Conservation (phyloP, 1,140 invertebrate genomes). For the Eurytemora carolleeae region DNA sequence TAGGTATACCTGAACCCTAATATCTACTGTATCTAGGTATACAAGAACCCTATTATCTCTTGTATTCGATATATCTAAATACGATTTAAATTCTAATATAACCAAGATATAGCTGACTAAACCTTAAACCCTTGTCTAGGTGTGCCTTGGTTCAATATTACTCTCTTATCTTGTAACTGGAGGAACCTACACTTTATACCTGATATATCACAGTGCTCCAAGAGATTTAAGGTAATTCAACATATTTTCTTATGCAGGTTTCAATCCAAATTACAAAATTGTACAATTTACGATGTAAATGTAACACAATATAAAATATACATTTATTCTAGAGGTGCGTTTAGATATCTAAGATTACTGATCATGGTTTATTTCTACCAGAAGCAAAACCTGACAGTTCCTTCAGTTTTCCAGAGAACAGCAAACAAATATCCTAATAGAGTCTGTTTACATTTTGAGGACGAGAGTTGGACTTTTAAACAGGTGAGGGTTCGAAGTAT, state of each 20-base stretch:
- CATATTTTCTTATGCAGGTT: not conserved
- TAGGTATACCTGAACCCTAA: no score
- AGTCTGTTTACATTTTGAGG: constrained; percentile 3
- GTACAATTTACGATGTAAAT: not conserved
- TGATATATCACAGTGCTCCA: constrained; percentile 5
- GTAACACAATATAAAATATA: not conserved
- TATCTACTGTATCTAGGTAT: no score
- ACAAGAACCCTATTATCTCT: no score
- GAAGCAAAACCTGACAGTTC: constrained; percentile 9
- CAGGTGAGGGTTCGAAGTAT: no score
- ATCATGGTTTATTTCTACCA: constrained; percentile 2
- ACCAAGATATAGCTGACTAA: no score
- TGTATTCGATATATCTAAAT: no score
- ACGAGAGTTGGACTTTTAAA: constrained; percentile 11
- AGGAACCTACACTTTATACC: constrained; percentile 2
- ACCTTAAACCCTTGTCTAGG: not conserved
- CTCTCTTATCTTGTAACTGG: constrained; percentile 11
- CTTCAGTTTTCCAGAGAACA: constrained; percentile 3
- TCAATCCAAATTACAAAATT: no score
- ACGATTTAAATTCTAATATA: no score
- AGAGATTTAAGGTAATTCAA: constrained; percentile 7
- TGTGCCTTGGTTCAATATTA: not conserved
- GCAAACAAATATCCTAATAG: not conserved
- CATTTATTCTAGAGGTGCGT: constrained; percentile 12
- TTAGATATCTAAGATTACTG: constrained; percentile 8